phyloP scores from a whole-genome alignment of 2,797 vertebrate genomes.

The Melanotaenia parkinsoni region DNA sequence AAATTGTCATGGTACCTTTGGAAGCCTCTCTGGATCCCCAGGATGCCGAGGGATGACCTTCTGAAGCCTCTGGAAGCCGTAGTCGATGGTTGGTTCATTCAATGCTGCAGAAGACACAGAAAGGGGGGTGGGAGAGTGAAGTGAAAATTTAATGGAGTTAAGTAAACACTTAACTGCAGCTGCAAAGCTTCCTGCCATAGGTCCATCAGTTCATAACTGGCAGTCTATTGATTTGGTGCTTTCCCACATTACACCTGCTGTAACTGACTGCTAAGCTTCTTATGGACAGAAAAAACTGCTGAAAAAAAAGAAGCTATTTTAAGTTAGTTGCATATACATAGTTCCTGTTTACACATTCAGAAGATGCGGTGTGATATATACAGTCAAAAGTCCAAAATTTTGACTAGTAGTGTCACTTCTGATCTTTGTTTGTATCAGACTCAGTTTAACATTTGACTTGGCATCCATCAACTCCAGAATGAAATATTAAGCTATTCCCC shows the following conservation, averaged over 20 bases:
- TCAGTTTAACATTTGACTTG: background rate
- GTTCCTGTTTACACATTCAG: too few relatives aligned
- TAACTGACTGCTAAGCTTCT: background rate
- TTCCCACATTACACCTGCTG: background rate
- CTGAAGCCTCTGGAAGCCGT: conserved; percentile 98
- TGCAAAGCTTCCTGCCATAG: background rate
- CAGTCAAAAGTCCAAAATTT: too few relatives aligned
- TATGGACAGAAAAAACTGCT: too few relatives aligned
- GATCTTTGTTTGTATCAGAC: background rate
- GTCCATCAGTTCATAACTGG: background rate
- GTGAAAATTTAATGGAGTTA: conserved; percentile 7
- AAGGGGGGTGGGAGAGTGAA: conserved; percentile 23
- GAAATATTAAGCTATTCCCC: background rate
- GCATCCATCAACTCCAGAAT: background rate
- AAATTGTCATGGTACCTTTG: conserved; percentile 86
- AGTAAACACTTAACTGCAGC: conserved; percentile 7
- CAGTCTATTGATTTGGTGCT: background rate
- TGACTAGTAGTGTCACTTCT: too few relatives aligned
- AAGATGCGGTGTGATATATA: too few relatives aligned
- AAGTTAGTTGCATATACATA: too few relatives aligned
- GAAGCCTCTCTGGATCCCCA: conserved; percentile 95
- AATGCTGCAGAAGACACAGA: conserved; percentile 82
- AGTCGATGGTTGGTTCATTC: conserved; percentile 98
- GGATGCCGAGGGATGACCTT: conserved; percentile 98
- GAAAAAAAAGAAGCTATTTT: too few relatives aligned